Percentiles rank a stretch among this genome's conserved stretches.
These are phyloP conservation scores for Trichogramma pretiosum DNA, from an alignment of 1,140 invertebrate genomes.

Conservation along the genomic window DNA sequence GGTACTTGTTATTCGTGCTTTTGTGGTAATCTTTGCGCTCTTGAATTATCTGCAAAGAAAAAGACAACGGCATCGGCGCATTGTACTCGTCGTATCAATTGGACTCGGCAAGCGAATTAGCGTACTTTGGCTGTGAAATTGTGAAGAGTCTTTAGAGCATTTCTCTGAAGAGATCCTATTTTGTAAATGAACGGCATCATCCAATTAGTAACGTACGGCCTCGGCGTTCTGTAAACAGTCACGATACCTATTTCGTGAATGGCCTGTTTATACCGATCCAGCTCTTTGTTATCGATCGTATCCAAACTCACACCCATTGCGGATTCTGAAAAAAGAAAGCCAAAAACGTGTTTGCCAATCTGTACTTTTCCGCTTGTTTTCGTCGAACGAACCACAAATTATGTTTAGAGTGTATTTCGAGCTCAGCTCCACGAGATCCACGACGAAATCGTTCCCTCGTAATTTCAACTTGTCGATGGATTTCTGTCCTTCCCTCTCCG, in stretches of 20 bases:
- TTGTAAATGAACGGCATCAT: conserved; percentile 15
- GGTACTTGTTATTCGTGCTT: conserved; percentile 14
- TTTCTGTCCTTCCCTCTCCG: no score
- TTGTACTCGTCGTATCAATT: no score
- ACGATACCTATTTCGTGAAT: conserved; percentile 12
- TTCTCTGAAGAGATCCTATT: conserved; percentile 8
- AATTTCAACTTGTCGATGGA: no score
- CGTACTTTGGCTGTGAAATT: conserved; percentile 24
- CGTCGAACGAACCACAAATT: conserved; percentile 62
- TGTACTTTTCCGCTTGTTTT: no score
- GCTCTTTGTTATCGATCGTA: conserved; percentile 44
- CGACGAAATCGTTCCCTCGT: no score
- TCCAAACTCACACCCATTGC: conserved; percentile 69
- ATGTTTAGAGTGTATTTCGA: conserved; percentile 68
- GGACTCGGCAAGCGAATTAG: no score
- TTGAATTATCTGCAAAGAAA: conserved; percentile 25
- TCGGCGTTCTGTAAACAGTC: conserved; percentile 38
- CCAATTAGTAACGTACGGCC: conserved; percentile 42
- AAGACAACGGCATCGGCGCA: no score
- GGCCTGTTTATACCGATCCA: conserved; percentile 12
- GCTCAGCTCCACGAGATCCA: conserved; percentile 57
- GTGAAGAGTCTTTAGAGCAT: conserved; percentile 8
- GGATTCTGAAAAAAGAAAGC: conserved; percentile 57
- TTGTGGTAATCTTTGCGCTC: conserved; percentile 31
- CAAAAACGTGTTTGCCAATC: no score